Evolutionary conservation across 2,888 invertebrate genomes (phyloP).

Genomic region (Pristionchus exspectatus): DNA sequence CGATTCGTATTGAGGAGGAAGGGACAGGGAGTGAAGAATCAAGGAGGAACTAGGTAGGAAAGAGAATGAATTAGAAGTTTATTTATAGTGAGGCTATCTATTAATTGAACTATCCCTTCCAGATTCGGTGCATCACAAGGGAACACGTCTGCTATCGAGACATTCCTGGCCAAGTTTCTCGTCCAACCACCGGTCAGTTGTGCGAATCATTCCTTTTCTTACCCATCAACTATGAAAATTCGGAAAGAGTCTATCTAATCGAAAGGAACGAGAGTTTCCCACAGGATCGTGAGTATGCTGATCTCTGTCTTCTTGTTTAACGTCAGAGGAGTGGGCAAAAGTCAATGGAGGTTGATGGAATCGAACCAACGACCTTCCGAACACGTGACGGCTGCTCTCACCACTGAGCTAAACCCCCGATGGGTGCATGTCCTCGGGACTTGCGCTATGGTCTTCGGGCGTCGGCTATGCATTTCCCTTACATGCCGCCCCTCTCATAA

Average conservation of each 20-base stretch:
- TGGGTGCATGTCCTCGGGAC: too few relatives aligned
- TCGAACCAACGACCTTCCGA: too few relatives aligned
- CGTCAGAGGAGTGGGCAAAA: too few relatives aligned
- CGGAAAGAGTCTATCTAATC: background rate
- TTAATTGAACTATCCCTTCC: background rate
- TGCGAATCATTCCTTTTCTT: background rate
- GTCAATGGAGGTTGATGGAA: too few relatives aligned
- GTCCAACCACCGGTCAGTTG: slow-evolving; percentile 85
- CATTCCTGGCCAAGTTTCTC: slow-evolving; percentile 93
- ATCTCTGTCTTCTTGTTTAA: slow-evolving; percentile 95
- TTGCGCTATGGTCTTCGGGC: too few relatives aligned
- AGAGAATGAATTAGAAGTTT: background rate
- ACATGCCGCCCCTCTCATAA: too few relatives aligned
- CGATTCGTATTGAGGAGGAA: slow-evolving; percentile 66
- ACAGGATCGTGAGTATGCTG: slow-evolving; percentile 93
- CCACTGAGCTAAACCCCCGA: too few relatives aligned
- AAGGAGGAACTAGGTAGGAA: slow-evolving; percentile 8
- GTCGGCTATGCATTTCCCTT: too few relatives aligned
- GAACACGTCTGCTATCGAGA: slow-evolving; percentile 89
- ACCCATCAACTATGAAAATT: background rate
- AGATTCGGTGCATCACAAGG: slow-evolving; percentile 84
- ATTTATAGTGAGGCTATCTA: background rate
- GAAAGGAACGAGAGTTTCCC: background rate
- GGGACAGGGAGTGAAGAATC: slow-evolving; percentile 21
- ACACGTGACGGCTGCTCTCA: too few relatives aligned